Conservation (phyloP, 2,797 vertebrate genomes). For the Periparus ater region DNA sequence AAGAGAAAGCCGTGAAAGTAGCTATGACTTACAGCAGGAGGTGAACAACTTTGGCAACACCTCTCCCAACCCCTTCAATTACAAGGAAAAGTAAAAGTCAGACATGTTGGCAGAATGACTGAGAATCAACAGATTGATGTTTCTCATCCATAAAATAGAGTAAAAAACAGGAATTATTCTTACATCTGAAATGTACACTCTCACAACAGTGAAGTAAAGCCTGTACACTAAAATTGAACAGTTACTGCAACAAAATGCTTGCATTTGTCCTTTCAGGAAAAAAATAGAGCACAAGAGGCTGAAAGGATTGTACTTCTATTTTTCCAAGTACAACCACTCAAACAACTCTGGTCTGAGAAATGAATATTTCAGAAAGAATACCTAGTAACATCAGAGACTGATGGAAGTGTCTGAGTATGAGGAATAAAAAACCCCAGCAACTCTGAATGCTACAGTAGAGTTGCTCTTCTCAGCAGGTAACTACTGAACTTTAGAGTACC, state of each 20-base stretch:
- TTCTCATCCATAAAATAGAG: neutral
- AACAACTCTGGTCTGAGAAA: neutral
- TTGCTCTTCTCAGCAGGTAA: conserved; percentile 16
- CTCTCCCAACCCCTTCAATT: fast-evolving
- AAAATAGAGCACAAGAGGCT: neutral
- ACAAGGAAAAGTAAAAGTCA: neutral
- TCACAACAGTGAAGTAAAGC: neutral
- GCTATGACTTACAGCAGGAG: neutral
- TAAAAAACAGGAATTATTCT: neutral
- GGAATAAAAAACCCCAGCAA: neutral
- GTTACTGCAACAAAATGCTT: neutral
- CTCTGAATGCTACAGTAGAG: neutral
- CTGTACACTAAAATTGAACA: neutral
- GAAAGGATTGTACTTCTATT: neutral
- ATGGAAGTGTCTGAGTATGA: neutral
- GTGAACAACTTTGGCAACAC: neutral
- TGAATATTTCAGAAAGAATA: conserved; percentile 28
- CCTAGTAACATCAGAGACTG: conserved; percentile 5
- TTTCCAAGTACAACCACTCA: neutral
- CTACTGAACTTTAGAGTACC: neutral
- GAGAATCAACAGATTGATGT: neutral
- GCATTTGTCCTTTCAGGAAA: neutral
- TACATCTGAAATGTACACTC: neutral
- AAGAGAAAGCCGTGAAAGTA: neutral
- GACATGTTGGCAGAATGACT: neutral